These are phyloP conservation scores for Hypocryptadius cinnamomeus DNA, from an alignment of 2,113 vertebrate genomes.

Conservation along the genomic window DNA sequence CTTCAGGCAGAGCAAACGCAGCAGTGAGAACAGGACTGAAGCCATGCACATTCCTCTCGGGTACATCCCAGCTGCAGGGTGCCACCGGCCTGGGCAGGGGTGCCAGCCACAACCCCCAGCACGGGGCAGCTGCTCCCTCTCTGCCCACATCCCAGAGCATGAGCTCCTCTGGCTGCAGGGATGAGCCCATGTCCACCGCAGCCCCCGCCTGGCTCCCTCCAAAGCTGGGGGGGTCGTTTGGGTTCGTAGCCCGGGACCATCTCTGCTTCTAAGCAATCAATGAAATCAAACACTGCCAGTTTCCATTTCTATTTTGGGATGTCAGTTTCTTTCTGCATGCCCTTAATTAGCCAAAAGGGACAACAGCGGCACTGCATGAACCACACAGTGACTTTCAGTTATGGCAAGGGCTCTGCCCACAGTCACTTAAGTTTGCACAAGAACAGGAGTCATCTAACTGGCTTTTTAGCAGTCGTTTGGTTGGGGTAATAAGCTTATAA, in stretches of 20 bases:
- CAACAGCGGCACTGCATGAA: conserved; percentile 9
- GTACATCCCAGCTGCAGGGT: background rate
- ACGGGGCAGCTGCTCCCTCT: background rate
- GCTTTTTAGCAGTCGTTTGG: background rate
- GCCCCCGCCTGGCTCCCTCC: background rate
- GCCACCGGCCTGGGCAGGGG: background rate
- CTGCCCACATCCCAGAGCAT: background rate
- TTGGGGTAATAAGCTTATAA: background rate
- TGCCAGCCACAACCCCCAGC: background rate
- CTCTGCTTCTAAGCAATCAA: conserved; percentile 20
- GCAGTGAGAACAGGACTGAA: background rate
- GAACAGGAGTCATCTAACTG: conserved; percentile 12
- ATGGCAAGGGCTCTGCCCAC: conserved; percentile 24
- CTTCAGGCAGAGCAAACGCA: background rate
- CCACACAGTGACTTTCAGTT: conserved; percentile 14
- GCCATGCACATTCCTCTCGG: background rate
- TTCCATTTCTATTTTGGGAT: conserved; percentile 15
- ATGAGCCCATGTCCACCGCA: background rate
- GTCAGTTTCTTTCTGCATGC: background rate
- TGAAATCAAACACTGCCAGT: conserved; percentile 40
- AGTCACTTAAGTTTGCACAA: conserved; percentile 30
- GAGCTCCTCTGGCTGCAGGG: background rate
- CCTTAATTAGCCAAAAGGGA: conserved; percentile 10
- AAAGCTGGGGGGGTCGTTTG: background rate
- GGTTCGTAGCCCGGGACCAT: background rate